A percentile compares a stretch with the other conserved stretches of the same genome.
These are phyloP conservation scores for Syngnathus floridae DNA, from an alignment of 2,113 vertebrate genomes.

Conservation along the genomic window DNA sequence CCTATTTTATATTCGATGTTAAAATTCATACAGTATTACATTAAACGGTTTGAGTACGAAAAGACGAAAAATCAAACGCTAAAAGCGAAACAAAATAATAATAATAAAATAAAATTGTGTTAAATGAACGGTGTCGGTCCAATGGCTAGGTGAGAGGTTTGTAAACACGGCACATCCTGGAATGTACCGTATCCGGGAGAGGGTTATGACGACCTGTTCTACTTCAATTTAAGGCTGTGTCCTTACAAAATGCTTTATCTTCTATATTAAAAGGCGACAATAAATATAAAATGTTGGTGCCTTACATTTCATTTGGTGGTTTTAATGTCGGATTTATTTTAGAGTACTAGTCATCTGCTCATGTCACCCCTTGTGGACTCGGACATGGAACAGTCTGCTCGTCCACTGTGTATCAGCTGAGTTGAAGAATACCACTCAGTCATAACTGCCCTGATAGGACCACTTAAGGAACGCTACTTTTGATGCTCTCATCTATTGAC, in stretches of 20 bases:
- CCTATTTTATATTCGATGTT: neutral
- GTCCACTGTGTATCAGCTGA: slow-evolving; percentile 63
- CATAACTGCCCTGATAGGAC: neutral
- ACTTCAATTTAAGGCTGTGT: neutral
- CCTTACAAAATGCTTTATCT: slow-evolving; percentile 8
- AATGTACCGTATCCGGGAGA: slow-evolving; percentile 52
- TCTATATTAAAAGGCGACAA: neutral
- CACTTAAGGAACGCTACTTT: neutral
- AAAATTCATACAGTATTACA: neutral
- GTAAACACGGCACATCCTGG: slow-evolving; percentile 72
- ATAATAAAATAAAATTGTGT: neutral
- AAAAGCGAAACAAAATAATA: neutral
- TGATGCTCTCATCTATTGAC: neutral
- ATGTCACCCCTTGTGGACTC: slow-evolving; percentile 10
- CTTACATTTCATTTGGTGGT: neutral
- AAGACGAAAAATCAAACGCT: neutral
- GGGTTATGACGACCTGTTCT: accelerated
- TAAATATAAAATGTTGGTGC: neutral
- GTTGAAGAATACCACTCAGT: slow-evolving; percentile 39
- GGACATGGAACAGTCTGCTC: slow-evolving; percentile 35
- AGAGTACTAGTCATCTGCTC: neutral
- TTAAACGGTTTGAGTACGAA: neutral
- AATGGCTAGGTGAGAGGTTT: slow-evolving; percentile 52
- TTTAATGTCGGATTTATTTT: slow-evolving; percentile 12
- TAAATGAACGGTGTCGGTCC: slow-evolving; percentile 18